These are phyloP conservation scores for Aphis craccivora DNA, from an alignment of 1,140 invertebrate species.

Conservation along the genomic window DNA sequence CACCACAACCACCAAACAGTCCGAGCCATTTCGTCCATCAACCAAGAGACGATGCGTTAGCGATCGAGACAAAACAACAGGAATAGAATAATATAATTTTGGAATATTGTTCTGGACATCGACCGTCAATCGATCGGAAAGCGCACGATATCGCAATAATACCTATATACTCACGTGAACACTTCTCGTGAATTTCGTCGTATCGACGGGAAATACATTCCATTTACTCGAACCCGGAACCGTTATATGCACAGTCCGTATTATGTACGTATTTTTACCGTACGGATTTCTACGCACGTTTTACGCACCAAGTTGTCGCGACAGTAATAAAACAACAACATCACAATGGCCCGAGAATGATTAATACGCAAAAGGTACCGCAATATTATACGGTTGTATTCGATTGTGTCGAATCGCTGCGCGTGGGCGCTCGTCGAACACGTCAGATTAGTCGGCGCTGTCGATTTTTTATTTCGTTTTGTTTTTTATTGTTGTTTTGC, in stretches of 20 bases:
- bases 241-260: too few species aligned
- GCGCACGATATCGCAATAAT: too few species aligned
- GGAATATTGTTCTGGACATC: too few species aligned
- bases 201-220: too few species aligned
- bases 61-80: too few species aligned
- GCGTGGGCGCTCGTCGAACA: neutral
- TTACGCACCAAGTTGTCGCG: neutral
- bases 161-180: too few species aligned
- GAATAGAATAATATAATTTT: too few species aligned
- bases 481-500: neutral
- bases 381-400: neutral
- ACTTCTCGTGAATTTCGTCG: too few species aligned
- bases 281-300: neutral
- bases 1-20: neutral
- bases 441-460: neutral
- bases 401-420: neutral
- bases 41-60: neutral
- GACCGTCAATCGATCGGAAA: too few species aligned
- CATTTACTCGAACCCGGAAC: too few species aligned
- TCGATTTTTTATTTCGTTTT: conserved; percentile 13
- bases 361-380: neutral
- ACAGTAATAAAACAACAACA: neutral
- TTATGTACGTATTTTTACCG: neutral
- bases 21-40: too few species aligned
- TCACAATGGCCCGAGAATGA: neutral